Conservation (phyloP, 1,140 invertebrate genomes). For the Contarinia nasturtii region DNA sequence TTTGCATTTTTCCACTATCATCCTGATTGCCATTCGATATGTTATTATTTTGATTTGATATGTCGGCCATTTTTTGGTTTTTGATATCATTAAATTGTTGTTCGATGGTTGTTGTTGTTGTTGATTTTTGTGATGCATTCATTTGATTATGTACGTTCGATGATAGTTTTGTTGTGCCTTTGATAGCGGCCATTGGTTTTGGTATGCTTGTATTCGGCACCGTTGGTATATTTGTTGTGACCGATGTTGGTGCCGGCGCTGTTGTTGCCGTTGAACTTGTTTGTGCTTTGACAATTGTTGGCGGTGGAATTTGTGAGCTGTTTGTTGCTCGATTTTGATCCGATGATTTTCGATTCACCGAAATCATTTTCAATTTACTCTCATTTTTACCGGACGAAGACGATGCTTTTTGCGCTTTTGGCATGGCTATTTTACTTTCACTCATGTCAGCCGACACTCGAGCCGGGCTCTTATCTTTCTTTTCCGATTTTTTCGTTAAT, state of each 20-base stretch:
- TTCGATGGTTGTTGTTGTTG: neutral
- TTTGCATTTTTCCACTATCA: neutral
- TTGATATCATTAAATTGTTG: neutral
- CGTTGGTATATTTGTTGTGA: no score
- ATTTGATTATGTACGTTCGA: neutral
- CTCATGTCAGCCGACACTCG: slow-evolving; percentile 10
- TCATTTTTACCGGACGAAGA: neutral
- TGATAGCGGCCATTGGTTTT: slow-evolving; percentile 76
- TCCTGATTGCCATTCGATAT: slow-evolving; percentile 5
- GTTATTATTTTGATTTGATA: slow-evolving; percentile 1
- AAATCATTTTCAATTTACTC: slow-evolving; percentile 1
- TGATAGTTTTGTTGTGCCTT: slow-evolving; percentile 56
- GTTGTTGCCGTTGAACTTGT: neutral
- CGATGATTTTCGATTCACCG: slow-evolving; percentile 12
- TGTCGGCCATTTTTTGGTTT: neutral
- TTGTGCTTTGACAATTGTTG: neutral
- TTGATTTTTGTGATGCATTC: neutral
- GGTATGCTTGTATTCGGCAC: slow-evolving; percentile 46
- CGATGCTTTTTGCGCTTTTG: neutral
- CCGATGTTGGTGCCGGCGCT: no score
- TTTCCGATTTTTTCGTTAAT: slow-evolving; percentile 12
- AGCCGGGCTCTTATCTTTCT: slow-evolving; percentile 19
- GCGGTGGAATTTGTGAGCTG: neutral
- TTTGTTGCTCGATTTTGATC: slow-evolving; percentile 13
- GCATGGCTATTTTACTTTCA: neutral